Evolutionary conservation across 2,888 invertebrate genomes (phyloP).

Genomic region (Dichetophora obliterata): DNA sequence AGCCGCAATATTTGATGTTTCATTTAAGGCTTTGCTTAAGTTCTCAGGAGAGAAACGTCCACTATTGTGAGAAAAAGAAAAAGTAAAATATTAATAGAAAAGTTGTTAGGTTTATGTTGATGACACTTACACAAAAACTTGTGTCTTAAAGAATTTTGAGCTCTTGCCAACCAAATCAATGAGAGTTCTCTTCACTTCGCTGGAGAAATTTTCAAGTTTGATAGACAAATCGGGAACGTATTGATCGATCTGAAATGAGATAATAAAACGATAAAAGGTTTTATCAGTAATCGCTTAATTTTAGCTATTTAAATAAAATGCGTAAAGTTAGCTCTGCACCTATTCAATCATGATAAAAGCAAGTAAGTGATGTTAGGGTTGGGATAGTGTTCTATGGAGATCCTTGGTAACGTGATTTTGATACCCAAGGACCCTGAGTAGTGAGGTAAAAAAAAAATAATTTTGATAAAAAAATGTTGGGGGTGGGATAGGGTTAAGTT

Average conservation of each 20-base stretch:
- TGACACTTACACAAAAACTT: slow-evolving; percentile 83
- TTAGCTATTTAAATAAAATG: not conserved
- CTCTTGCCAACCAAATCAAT: slow-evolving; percentile 72
- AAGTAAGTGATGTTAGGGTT: too few relatives aligned
- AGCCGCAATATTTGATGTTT: slow-evolving; percentile 77
- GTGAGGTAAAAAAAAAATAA: too few relatives aligned
- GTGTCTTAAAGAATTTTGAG: slow-evolving; percentile 77
- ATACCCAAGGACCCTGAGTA: too few relatives aligned
- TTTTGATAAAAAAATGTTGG: too few relatives aligned
- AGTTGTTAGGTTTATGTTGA: not conserved
- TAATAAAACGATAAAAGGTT: not conserved
- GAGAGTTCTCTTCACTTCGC: slow-evolving; percentile 70
- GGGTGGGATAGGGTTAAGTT: too few relatives aligned
- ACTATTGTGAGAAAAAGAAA: slow-evolving; percentile 71
- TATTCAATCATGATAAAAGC: too few relatives aligned
- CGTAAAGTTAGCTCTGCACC: too few relatives aligned
- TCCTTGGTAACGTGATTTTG: too few relatives aligned
- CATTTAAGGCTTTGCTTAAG: slow-evolving; percentile 79
- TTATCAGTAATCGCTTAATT: not conserved
- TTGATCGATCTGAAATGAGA: slow-evolving; percentile 74
- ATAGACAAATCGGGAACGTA: slow-evolving; percentile 81
- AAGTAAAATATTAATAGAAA: slow-evolving; percentile 2
- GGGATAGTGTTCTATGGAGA: too few relatives aligned
- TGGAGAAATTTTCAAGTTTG: slow-evolving; percentile 73
- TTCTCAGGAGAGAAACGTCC: slow-evolving; percentile 84